These are phyloP conservation scores for Thunnus thynnus DNA, from an alignment of 2,113 vertebrate species.

Conservation along the genomic window DNA sequence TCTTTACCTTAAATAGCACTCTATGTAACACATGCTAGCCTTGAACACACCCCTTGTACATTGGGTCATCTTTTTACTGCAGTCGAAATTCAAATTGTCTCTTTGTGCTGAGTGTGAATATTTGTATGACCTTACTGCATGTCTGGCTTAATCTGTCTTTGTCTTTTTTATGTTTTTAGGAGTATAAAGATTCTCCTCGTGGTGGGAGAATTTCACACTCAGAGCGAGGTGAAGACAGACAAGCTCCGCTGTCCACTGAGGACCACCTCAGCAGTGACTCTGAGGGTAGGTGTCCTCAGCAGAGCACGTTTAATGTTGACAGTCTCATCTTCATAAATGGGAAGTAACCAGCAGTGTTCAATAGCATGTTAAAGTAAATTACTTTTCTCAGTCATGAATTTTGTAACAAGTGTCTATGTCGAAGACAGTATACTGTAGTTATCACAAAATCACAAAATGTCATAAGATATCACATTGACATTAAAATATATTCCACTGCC, in stretches of 20 bases:
- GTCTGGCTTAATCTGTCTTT: slow-evolving; percentile 38
- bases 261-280: slow-evolving; percentile 87
- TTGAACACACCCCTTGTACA: slow-evolving; percentile 34
- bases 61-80: slow-evolving; percentile 63
- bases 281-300: slow-evolving; percentile 73
- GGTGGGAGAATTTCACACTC: slow-evolving; percentile 60
- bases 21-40: slow-evolving; percentile 19
- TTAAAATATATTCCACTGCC: neutral
- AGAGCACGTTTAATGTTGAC: neutral
- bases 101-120: slow-evolving; percentile 51
- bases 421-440: neutral
- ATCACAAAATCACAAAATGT: neutral
- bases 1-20: slow-evolving; percentile 75
- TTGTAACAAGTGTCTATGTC: too few species aligned
- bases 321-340: neutral
- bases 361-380: too few species aligned
- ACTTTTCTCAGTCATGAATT: too few species aligned
- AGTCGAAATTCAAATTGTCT: slow-evolving; percentile 20
- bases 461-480: neutral
- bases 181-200: slow-evolving; percentile 73
- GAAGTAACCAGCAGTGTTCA: neutral
- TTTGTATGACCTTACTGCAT: slow-evolving; percentile 17
- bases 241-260: slow-evolving; percentile 64
- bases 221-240: slow-evolving; percentile 72
- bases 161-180: slow-evolving; percentile 53